phyloP scores from a whole-genome alignment of 2,113 vertebrate genomes.

The Rhabdomys dilectus region DNA sequence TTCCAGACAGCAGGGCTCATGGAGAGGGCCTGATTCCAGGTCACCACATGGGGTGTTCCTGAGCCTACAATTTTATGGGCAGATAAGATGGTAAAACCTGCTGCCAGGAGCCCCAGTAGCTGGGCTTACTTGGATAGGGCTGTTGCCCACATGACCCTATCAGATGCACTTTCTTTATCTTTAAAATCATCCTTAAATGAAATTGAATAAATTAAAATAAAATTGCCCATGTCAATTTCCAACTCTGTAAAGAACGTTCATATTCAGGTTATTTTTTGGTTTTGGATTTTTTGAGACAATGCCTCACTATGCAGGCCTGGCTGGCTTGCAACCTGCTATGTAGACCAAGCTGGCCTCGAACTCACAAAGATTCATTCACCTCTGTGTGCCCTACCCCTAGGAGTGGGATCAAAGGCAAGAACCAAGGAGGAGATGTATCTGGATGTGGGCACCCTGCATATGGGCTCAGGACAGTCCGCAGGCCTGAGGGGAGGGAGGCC shows the following conservation, averaged over 20 bases:
- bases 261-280: not conserved
- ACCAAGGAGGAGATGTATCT: not conserved
- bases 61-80: not conserved
- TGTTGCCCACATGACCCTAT: not conserved
- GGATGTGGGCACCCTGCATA: not conserved
- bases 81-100: not conserved
- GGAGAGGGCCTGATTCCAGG: slow-evolving; percentile 55
- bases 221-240: not conserved
- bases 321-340: not conserved
- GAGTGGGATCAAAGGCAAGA: not conserved
- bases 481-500: not conserved
- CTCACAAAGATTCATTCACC: not conserved
- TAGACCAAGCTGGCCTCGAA: not conserved
- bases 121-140: not conserved
- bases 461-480: not conserved
- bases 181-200: not conserved
- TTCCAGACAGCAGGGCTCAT: slow-evolving; percentile 78
- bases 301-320: not conserved
- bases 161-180: not conserved
- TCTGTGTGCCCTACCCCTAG: not conserved
- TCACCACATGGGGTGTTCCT: not conserved
- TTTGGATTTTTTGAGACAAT: not conserved
- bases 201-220: too few relatives aligned
- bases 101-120: not conserved
- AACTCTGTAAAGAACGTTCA: not conserved